Evolutionary conservation across 2,888 invertebrate genomes (phyloP).

Genomic region (Agrotis exclamationis): DNA sequence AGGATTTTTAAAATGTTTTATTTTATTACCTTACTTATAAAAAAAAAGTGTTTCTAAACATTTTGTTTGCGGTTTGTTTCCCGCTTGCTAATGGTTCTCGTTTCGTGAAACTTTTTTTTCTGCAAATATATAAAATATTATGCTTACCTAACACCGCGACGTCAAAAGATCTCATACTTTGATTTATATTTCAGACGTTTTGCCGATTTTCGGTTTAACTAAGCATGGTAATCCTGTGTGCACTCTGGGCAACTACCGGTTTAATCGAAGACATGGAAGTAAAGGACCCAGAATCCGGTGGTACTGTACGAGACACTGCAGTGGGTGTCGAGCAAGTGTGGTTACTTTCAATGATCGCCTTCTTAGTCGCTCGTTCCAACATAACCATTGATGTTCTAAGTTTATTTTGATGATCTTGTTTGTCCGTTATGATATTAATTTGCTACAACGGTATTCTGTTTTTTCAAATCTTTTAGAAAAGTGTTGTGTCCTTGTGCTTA

Average conservation of each 20-base stretch:
- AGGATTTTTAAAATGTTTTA: background rate
- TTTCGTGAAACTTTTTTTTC: background rate
- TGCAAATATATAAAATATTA: background rate
- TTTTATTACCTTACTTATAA: background rate
- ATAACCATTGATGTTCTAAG: conserved; percentile 14
- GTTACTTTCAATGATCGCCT: conserved; percentile 28
- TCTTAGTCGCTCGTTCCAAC: background rate
- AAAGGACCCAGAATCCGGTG: conserved; percentile 28
- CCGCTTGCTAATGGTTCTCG: background rate
- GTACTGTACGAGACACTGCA: conserved; percentile 16
- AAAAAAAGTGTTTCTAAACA: background rate
- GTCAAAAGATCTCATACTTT: background rate
- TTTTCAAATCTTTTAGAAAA: too few relatives aligned
- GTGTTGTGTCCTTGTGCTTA: too few relatives aligned
- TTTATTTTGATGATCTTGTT: background rate
- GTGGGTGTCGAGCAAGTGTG: conserved; percentile 25
- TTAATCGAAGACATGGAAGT: conserved; percentile 3
- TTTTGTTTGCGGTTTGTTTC: background rate
- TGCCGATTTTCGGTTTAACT: conserved; percentile 11
- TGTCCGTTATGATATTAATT: too few relatives aligned
- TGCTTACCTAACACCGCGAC: background rate
- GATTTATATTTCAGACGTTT: conserved; percentile 10
- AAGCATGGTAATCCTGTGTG: conserved; percentile 30
- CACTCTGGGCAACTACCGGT: conserved; percentile 22
- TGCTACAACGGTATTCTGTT: too few relatives aligned